A percentile compares a stretch with the other conserved stretches of the same genome.
Conservation (phyloP, 2,888 invertebrate species). For the Sinohyriopsis cumingii region DNA sequence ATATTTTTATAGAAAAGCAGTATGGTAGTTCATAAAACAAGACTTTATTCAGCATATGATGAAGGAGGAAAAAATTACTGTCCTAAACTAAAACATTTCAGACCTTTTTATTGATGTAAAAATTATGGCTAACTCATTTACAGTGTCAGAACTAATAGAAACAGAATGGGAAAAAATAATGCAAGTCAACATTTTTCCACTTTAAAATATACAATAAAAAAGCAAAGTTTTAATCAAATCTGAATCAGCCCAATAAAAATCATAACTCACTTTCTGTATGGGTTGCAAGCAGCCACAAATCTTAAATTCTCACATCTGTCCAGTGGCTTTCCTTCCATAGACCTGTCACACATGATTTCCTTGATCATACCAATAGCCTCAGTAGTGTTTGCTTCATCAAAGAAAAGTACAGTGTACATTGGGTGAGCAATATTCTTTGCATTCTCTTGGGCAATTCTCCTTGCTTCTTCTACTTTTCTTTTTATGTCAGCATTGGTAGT, state of each 20-base stretch:
- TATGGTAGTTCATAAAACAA: too few relatives aligned
- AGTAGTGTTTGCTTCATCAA: conserved; percentile 68
- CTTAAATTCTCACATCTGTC: conserved; percentile 37
- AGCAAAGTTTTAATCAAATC: too few relatives aligned
- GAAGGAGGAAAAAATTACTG: too few relatives aligned
- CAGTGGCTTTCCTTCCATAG: conserved; percentile 49
- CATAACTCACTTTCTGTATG: conserved; percentile 58
- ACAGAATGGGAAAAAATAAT: too few relatives aligned
- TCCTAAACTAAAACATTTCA: too few relatives aligned
- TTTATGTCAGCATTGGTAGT: conserved; percentile 53
- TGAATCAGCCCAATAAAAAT: not conserved
- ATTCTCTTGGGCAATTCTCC: conserved; percentile 39
- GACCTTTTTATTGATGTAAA: too few relatives aligned
- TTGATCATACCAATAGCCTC: conserved; percentile 62
- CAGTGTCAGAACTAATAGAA: too few relatives aligned
- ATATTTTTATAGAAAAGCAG: too few relatives aligned
- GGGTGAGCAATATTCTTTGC: conserved; percentile 7
- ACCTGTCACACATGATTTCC: conserved; percentile 62
- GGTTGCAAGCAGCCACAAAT: conserved; percentile 66
- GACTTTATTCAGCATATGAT: too few relatives aligned
- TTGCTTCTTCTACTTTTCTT: conserved; percentile 47
- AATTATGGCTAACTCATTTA: too few relatives aligned
- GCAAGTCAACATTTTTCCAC: too few relatives aligned
- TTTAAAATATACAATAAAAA: too few relatives aligned
- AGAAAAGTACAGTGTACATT: conserved; percentile 57